These are phyloP conservation scores for Brenthis daphne DNA, from an alignment of 2,888 invertebrate species.

Conservation along the genomic window DNA sequence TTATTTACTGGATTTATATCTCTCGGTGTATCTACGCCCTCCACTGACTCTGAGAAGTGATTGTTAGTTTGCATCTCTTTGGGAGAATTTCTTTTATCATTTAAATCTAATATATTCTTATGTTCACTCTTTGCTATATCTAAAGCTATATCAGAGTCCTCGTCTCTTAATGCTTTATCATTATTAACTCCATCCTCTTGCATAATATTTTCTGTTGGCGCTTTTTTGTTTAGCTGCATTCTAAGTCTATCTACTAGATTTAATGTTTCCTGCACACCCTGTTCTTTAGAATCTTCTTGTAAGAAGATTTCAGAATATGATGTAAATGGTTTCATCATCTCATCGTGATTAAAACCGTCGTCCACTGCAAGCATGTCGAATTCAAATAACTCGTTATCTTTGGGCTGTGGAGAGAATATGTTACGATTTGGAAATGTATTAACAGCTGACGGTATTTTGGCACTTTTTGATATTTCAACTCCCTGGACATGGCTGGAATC, in stretches of 20 bases:
- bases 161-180: slow-evolving; percentile 54
- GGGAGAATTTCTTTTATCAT: slow-evolving; percentile 43
- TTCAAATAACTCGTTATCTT: slow-evolving; percentile 84
- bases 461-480: slow-evolving; percentile 74
- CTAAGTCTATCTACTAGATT: slow-evolving; percentile 92
- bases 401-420: slow-evolving; percentile 88
- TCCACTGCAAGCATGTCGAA: slow-evolving; percentile 84
- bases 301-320: slow-evolving; percentile 86
- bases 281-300: slow-evolving; percentile 90
- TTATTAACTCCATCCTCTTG: slow-evolving; percentile 58
- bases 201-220: slow-evolving; percentile 73
- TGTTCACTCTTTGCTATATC: slow-evolving; percentile 55
- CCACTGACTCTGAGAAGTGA: slow-evolving; percentile 45
- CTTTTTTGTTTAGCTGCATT: slow-evolving; percentile 87
- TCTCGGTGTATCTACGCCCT: slow-evolving; percentile 45
- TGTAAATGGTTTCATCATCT: slow-evolving; percentile 85
- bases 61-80: slow-evolving; percentile 50
- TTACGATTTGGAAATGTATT: slow-evolving; percentile 81
- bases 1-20: slow-evolving; percentile 39
- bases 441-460: slow-evolving; percentile 71
- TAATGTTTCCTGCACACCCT: slow-evolving; percentile 90
- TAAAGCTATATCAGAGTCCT: slow-evolving; percentile 47
- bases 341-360: slow-evolving; percentile 85
- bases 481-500: slow-evolving; percentile 73
- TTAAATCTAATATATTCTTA: slow-evolving; percentile 44